Evolutionary conservation across 2,797 vertebrate genomes (phyloP), one percentile per base, ranked within the genome.

Genomic region (Mycteria americana): DNA sequence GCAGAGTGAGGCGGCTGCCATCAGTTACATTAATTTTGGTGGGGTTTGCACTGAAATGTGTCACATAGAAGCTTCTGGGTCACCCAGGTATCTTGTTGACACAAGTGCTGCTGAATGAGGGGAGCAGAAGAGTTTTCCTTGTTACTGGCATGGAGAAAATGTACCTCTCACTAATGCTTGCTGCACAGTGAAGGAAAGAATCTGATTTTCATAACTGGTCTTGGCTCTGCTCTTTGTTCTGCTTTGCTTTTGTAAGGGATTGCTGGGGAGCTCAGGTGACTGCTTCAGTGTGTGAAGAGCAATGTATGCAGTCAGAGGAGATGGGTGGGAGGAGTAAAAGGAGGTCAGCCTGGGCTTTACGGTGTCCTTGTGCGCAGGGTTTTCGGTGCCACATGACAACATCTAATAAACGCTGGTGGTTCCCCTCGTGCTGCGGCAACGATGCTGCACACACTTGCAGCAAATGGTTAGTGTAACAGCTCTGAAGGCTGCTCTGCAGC

Each of bases 331-430:
- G 59, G 75, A 41, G 73, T 48, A 16, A 37, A 67, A 74, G 35
- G 65, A 41, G 48, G 37, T 85, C 82, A 85, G 82, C 69, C 48
- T 13, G 28, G 59, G 51, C 60, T 76, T 85, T 67, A 9, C 2
- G 0, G 0, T 50, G 51, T 73, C 85, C 90, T 76, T 5, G 24
- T 0, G 0, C 5, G 0, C 0, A 0, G 35, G 28, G 39, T 33
- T 81, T 78, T 68, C 8, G 2, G 78, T 6, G 2, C 67, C n/a
- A 14, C 0, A 1, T 64, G 72, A 53, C 19, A 33, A 15, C 0
- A 0, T 53, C 43, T 87, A 31, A 68, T 41, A 24, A 64, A 59
- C 3, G 8, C 73, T 30, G 67, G 46, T 63, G 59, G 50, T 73
- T 70, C 72, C 41, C 72, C 37, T 76, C 0, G 1, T 37, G 43